Evolutionary conservation across 2,797 vertebrate species (phyloP), one percentile per base, ranked within the genome.

Genomic region (Enteromius afrohamiltoni): DNA sequence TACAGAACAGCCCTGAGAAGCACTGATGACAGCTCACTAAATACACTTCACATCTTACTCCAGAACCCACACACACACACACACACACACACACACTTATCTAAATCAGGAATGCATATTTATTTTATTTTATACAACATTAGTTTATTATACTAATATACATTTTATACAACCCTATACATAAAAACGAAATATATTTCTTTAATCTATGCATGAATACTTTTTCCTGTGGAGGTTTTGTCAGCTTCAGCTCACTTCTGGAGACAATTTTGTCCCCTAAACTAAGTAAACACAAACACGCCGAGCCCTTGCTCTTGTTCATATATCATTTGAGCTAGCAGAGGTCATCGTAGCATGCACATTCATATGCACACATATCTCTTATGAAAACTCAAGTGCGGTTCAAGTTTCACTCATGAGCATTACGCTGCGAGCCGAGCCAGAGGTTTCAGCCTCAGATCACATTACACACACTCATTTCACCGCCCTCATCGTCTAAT

Each of bases 331-430:
- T 68, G 62, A 40, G 64, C 37, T 47, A 73, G 34, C 23, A 42
- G 68, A 71, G 58, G 40, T 77, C 68, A 77, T 71, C 37, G 62
- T 73, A 49, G 62, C 74, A 83, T 74, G 62, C 83, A 76, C 75
- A 79, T 81, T 82, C 58, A 68, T 82, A 83, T 73, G 64, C 79
- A 71, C 51, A 40, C 68, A 78, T 34, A 71, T 42, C 21, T 34
- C 40, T 86, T 68, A 75, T 83, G 77, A 71, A 76, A 77, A 83
- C 64, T 69, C 29, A 29, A 80, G 77, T 34, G 55, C 73, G 3
- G 76, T 64, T 86, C 70, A 64, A 40, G 42, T 86, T 86, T 86
- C 85, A 80, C 85, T 55, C 71, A 55, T 83, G 71, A 77, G 40
- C 81, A 77, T 77, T 23, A 42, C 10, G 34, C 73, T 55, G 7